Evolutionary conservation across 1,140 invertebrate genomes (phyloP), one percentile per base, ranked within the genome.

Genomic region (Saccostrea echinata): DNA sequence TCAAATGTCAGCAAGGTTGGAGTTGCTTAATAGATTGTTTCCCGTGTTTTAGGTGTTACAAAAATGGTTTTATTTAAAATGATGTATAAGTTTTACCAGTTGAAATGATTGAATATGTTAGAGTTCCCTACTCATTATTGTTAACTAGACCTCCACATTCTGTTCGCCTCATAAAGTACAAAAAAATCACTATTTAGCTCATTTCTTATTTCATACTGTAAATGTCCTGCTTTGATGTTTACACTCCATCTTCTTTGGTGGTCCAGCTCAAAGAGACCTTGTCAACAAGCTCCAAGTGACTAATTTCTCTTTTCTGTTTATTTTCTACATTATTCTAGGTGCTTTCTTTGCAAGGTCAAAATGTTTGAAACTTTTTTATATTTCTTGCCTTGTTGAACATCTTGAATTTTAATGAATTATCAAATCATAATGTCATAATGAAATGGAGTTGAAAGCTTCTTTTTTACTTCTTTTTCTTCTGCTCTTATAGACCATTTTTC

Each of bases 21-120:
- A 76, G 68, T 12, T 76, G 27, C 30, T 16, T 76, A 76, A 76
- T 76, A 76, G 30, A 71, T 71, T 71, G 68, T 71, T 71, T n/a
- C 13, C 27, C 8, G 11, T 71, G 24, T 71, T 61, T 61, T 61
- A 21, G 55, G 68, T 76, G 68, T 76, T 30, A 76, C 68, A 76
- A 16, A 33, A 12, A 76, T 76, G 27, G 27, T 76, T 76, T 76
- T 61, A 61, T 33, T 61, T 61, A 21, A 61, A 61, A 33, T 76
- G 68, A 76, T 33, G 30, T 76, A 76, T 33, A 71, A 24, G 24
- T 71, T 71, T n/a, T 71, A 71, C 64, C 13, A 3, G 12, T 76
- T 76, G 30, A 76, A 76, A 30, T 76, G 68, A 76, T 76, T 76
- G 68, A 76, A 76, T 76, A 12, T 27, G 27, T 76, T 43, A 4